A percentile compares a stretch with the other conserved stretches of the same genome.
Evolutionary conservation across 2,797 vertebrate genomes (phyloP).

Genomic region (Platalea minor): DNA sequence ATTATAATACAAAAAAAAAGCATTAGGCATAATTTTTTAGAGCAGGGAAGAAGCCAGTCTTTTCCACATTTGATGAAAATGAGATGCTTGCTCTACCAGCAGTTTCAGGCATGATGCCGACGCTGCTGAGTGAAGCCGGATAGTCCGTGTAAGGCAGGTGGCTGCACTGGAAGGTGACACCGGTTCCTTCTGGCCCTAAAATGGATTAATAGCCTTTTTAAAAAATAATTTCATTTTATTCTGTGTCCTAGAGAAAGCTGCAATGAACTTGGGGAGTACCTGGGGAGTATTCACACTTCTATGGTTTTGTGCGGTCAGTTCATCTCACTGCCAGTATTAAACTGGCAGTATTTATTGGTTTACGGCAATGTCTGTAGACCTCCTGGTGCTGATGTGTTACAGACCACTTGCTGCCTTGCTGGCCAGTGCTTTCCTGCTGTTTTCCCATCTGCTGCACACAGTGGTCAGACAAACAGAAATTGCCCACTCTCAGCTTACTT

Average conservation of each 20-base stretch:
- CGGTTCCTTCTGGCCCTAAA: not conserved
- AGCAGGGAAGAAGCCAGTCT: not conserved
- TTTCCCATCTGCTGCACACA: not conserved
- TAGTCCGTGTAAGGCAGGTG: not conserved
- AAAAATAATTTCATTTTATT: not conserved
- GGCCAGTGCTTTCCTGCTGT: not conserved
- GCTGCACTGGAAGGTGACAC: not conserved
- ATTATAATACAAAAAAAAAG: not conserved
- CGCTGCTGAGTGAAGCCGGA: not conserved
- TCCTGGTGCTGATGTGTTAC: not conserved
- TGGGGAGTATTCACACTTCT: not conserved
- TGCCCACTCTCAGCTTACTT: not conserved
- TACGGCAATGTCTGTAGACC: not conserved
- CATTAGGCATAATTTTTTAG: not conserved
- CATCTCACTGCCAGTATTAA: not conserved
- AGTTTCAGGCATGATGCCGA: not conserved
- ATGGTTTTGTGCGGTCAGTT: not conserved
- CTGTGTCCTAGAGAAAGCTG: not conserved
- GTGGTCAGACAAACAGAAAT: not conserved
- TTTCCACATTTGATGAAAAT: not conserved
- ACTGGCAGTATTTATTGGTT: not conserved
- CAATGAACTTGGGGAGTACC: not conserved
- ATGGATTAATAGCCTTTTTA: not conserved
- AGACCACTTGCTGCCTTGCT: constrained; percentile 12
- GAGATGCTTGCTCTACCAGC: not conserved